A percentile compares a stretch with the other conserved stretches of the same genome.
phyloP scores from a whole-genome alignment of 1,140 invertebrate genomes.

The Theocolax elegans region DNA sequence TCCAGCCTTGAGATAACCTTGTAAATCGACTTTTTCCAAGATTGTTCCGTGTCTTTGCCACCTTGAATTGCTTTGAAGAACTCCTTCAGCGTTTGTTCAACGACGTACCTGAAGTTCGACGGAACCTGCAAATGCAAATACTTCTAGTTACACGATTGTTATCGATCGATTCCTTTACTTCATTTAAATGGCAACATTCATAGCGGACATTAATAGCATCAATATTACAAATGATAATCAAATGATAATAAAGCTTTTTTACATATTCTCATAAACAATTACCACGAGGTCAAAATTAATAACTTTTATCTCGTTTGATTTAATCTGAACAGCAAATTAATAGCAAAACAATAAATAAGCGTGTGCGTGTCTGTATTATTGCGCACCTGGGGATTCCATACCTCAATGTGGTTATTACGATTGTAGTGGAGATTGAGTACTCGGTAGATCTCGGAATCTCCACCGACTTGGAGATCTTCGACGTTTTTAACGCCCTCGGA shows the following conservation, averaged over 20 bases:
- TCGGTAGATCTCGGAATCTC: slow-evolving; percentile 96
- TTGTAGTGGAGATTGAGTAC: slow-evolving; percentile 99
- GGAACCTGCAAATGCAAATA: slow-evolving; percentile 82
- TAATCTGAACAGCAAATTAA: slow-evolving; percentile 9
- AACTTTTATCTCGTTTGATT: too few relatives aligned
- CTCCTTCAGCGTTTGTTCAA: slow-evolving; percentile 96
- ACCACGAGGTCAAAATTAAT: too few relatives aligned
- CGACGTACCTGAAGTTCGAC: slow-evolving; percentile 94
- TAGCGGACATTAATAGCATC: not conserved
- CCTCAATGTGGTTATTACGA: slow-evolving; percentile 99
- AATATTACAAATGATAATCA: too few relatives aligned
- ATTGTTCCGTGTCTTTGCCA: slow-evolving; percentile 96
- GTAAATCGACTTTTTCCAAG: slow-evolving; percentile 99
- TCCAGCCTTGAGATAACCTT: slow-evolving; percentile 99
- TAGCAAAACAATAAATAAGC: slow-evolving; percentile 52
- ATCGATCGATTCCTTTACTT: not conserved
- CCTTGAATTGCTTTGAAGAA: slow-evolving; percentile 98
- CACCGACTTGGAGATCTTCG: slow-evolving; percentile 92
- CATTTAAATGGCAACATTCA: slow-evolving; percentile 21
- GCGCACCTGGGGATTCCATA: slow-evolving; percentile 77
- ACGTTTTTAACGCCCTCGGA: slow-evolving; percentile 94
- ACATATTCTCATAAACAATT: too few relatives aligned
- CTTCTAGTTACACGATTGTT: not conserved
- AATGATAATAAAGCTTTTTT: too few relatives aligned
- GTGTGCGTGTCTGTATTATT: slow-evolving; percentile 61